phyloP scores from a whole-genome alignment of 2,797 vertebrate species.

The Eptatretus atami region DNA sequence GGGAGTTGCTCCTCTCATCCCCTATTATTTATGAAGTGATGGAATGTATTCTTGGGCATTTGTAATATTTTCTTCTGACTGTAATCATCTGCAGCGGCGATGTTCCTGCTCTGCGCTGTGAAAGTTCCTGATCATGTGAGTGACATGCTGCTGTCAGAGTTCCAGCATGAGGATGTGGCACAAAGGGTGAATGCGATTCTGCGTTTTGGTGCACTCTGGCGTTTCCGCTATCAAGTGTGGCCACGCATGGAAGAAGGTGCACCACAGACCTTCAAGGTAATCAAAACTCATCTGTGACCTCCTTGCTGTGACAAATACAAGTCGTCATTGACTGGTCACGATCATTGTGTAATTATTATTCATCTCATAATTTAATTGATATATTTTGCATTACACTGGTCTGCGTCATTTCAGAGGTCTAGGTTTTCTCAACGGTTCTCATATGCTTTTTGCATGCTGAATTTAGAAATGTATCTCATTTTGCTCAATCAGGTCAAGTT shows the following conservation, averaged over 20 bases:
- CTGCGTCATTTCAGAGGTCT: no score
- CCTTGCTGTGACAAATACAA: neutral
- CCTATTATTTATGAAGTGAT: no score
- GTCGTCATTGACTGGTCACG: neutral
- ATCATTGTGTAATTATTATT: neutral
- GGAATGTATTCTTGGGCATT: no score
- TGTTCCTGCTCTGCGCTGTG: constrained; percentile 90
- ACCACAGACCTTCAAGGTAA: constrained; percentile 93
- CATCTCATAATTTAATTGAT: neutral
- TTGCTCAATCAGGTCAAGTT: no score
- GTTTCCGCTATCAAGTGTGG: constrained; percentile 96
- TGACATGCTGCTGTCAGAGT: constrained; percentile 93
- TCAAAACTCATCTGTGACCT: neutral
- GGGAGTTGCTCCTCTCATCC: no score
- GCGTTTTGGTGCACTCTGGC: constrained; percentile 89
- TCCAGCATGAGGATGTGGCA: constrained; percentile 77
- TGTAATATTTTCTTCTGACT: no score
- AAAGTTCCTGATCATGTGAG: constrained; percentile 79
- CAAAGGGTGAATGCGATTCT: constrained; percentile 76
- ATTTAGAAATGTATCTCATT: no score
- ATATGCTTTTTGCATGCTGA: no score
- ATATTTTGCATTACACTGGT: neutral
- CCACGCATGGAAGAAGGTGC: constrained; percentile 96
- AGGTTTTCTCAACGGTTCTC: no score
- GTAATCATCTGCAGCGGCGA: constrained; percentile 29